Base-by-base conservation (phyloP, 92 coral and sea anemone species). In the Blastomussa wellsi region DNA sequence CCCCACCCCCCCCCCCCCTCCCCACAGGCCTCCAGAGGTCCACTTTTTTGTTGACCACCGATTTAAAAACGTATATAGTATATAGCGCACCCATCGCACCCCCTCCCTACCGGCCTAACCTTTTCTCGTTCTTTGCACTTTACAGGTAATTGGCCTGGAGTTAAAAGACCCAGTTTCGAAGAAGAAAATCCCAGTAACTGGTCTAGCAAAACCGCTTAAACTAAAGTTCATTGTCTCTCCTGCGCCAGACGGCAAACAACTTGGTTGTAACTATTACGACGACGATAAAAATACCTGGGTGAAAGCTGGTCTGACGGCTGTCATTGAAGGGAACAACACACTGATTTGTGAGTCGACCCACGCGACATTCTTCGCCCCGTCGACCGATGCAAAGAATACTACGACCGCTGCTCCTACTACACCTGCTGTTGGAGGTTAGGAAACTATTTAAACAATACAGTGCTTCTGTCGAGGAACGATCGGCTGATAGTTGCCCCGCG, bases 351-450 rank as follows among this genome's bases (percentile, higher is more conserved):
- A 65, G 17, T 83, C 84, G 52, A 68, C 80, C 17, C 80, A 83
- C 31, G 79, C 88, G 47, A 77, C 91, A 49, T 84, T 83, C 76
- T 83, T 86, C 22, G 88, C 88, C 31, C 88, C 88, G 41, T 66
- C 78, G 16, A 51, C 28, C 1, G 76, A 82, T 29, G 60, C 29
- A 22, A 82, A 19, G 29, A 66, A 72, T 31, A 36, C 68, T 19
- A 57, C 80, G 24, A 74, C 79, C 26, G 59, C 75, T 26, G 16
- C 76, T 7, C 28, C 86, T 32, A 42, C 80, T 0, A 7, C 70
- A 2, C 69, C 77, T 6, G 36, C 86, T 29, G 86, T 39, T 3
- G 79, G 2, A 73, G 86, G 86, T 83, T 14, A 73, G 60, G 38
- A 74, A 0, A 2, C n/a, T n/a, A n/a, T n/a, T n/a, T n/a, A n/a